phyloP scores from a whole-genome alignment of 1,140 invertebrate genomes.

The Drosophila punjabiensis region DNA sequence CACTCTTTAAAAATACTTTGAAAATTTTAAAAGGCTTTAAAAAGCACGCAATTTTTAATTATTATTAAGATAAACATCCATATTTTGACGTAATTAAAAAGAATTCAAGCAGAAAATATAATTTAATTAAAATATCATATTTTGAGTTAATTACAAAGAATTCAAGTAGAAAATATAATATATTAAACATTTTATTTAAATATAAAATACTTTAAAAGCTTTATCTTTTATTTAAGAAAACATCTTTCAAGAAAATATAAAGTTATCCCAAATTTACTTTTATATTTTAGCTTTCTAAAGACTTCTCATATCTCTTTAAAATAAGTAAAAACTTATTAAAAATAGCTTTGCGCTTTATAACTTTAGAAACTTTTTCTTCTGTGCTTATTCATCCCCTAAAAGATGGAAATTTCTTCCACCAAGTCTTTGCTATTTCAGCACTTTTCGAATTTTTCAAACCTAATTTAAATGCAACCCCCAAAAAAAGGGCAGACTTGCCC shows the following conservation, averaged over 20 bases:
- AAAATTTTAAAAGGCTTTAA: background rate
- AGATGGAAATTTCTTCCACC: conserved; percentile 11
- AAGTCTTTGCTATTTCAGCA: conserved; percentile 29
- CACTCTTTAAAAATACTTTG: no score
- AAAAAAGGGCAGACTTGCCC: background rate
- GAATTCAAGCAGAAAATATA: no score
- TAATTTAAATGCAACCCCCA: conserved; percentile 45
- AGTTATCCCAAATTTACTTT: background rate
- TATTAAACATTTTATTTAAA: background rate
- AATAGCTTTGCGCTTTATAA: conserved; percentile 23
- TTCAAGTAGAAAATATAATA: no score
- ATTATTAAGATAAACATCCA: no score
- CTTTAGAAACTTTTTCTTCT: conserved; percentile 11
- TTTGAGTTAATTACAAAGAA: no score
- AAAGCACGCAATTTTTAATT: background rate
- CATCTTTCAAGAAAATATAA: background rate
- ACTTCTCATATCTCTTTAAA: conserved; percentile 5
- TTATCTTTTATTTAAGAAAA: background rate
- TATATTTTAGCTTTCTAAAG: background rate
- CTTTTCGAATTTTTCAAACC: conserved; percentile 15
- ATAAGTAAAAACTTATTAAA: conserved; percentile 20
- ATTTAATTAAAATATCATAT: no score
- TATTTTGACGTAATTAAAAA: background rate
- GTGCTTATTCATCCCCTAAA: conserved; percentile 24
- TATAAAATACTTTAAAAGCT: background rate